These are phyloP conservation scores for Tolypeutes matacus DNA, from an alignment of 2,797 vertebrate species.

Conservation along the genomic window DNA sequence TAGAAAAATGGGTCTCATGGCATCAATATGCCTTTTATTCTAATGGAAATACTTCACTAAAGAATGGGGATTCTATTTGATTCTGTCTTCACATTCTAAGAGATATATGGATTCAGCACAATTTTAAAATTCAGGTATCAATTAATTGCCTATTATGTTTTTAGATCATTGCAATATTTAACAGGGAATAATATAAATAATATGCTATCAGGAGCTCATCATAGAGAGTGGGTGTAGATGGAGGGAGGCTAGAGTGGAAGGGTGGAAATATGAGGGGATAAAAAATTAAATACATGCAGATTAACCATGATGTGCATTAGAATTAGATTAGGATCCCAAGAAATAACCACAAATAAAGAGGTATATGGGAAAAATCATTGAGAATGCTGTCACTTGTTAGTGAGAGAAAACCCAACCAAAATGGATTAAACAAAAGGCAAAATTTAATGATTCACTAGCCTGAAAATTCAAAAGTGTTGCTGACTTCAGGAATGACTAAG, in stretches of 20 bases:
- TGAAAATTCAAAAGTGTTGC: background rate
- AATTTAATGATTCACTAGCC: background rate
- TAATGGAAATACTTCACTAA: background rate
- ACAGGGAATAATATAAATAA: background rate
- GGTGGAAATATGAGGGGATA: background rate
- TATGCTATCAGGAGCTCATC: background rate
- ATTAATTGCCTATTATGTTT: background rate
- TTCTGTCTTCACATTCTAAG: background rate
- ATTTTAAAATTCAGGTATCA: background rate
- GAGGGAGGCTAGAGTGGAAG: background rate
- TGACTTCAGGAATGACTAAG: background rate
- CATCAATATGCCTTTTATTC: background rate
- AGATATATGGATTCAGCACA: background rate
- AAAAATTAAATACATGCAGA: constrained; percentile 7
- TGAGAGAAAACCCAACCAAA: constrained; percentile 3
- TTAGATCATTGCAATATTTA: constrained; percentile 36
- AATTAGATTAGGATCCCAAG: background rate
- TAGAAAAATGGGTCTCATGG: background rate
- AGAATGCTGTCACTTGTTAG: background rate
- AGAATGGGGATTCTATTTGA: background rate
- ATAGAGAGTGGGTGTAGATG: background rate
- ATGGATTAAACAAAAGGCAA: background rate
- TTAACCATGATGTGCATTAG: background rate
- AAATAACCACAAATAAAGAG: background rate
- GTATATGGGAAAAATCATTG: background rate